Evolutionary conservation across 2,797 vertebrate genomes (phyloP).

Genomic region (Syndactyla subalaris): DNA sequence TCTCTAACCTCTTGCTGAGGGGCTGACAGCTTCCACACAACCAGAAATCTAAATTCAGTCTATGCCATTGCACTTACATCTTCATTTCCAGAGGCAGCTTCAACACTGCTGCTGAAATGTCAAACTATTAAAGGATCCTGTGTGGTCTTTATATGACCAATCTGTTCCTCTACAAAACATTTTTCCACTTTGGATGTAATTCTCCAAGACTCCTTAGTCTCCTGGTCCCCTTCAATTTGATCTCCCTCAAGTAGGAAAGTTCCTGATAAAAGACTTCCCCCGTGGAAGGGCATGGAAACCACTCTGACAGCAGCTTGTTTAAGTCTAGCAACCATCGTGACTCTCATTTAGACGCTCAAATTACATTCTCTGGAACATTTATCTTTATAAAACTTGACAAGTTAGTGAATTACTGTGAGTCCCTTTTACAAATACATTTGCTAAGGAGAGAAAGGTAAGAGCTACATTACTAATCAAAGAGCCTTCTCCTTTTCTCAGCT

Average conservation of each 20-base stretch:
- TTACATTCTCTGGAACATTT: neutral
- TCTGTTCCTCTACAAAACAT: neutral
- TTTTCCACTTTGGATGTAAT: neutral
- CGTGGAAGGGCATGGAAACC: neutral
- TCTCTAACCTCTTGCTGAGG: neutral
- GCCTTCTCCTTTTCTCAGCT: neutral
- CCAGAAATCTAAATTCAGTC: conserved; percentile 4
- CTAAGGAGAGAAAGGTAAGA: neutral
- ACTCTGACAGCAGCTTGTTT: neutral
- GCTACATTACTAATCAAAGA: neutral
- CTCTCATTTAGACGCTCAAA: conserved; percentile 1
- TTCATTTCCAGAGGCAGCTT: neutral
- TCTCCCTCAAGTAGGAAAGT: neutral
- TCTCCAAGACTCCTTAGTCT: neutral
- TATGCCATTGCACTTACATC: neutral
- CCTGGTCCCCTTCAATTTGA: neutral
- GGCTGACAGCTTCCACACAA: neutral
- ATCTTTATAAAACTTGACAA: neutral
- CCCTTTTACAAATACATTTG: neutral
- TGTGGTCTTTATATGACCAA: neutral
- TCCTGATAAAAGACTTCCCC: neutral
- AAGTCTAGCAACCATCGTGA: neutral
- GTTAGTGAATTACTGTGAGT: neutral
- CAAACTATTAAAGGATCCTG: neutral
- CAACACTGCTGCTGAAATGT: neutral